Conservation (phyloP, 92 coral and sea anemone species). For the Meandrina meandrites region DNA sequence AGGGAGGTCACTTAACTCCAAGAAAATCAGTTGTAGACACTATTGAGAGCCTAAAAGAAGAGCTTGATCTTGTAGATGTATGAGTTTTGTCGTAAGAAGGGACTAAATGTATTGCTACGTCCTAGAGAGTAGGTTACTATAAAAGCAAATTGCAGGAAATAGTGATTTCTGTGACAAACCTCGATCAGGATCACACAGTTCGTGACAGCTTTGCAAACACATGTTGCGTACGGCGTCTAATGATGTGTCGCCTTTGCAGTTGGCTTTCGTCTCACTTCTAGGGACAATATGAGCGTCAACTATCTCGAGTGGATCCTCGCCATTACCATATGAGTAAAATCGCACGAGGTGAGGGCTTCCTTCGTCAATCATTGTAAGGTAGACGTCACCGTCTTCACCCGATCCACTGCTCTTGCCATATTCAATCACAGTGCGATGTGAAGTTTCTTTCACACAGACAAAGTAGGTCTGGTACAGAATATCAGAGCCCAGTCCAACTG, state of each 20-base stretch:
- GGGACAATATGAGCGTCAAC: constrained; percentile 1
- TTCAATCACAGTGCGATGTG: constrained; percentile 21
- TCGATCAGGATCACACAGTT: constrained; percentile 17
- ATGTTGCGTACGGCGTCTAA: neutral
- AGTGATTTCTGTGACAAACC: constrained; percentile 6
- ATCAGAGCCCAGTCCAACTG: neutral
- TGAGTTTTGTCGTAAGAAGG: neutral
- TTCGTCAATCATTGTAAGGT: constrained; percentile 25
- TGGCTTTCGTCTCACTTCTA: constrained; percentile 3
- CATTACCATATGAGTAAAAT: constrained; percentile 54
- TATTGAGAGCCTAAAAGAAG: too few relatives aligned
- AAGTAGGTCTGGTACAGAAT: neutral
- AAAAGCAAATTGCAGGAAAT: neutral
- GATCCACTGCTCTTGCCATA: constrained; percentile 47
- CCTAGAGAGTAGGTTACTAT: neutral
- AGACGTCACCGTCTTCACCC: neutral
- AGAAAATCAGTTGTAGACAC: too few relatives aligned
- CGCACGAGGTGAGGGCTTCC: constrained; percentile 13
- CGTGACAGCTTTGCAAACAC: constrained; percentile 32
- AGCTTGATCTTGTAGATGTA: too few relatives aligned
- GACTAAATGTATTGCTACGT: neutral
- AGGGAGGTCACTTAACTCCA: too few relatives aligned
- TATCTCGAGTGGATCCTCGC: constrained; percentile 27
- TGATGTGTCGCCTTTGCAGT: constrained; percentile 35
- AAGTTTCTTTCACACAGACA: constrained; percentile 9